Conservation (phyloP, 2,113 vertebrate genomes). For the Boleophthalmus pectinirostris region DNA sequence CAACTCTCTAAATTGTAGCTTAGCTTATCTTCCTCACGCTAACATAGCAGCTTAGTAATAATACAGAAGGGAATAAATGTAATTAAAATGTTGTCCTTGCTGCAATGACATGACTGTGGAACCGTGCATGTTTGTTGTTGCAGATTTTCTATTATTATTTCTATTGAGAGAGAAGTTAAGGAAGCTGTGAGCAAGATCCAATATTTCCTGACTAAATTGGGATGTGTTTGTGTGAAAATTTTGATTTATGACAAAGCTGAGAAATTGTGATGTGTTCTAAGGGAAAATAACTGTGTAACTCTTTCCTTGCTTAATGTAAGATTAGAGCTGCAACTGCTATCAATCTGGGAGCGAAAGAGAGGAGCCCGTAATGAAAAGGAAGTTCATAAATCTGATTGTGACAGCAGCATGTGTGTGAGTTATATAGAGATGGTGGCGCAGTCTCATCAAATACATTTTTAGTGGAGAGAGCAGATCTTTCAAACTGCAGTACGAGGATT, state of each 20-base stretch:
- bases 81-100: constrained; percentile 52
- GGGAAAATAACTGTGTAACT: constrained; percentile 39
- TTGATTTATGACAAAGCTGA: constrained; percentile 45
- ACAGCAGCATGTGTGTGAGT: constrained; percentile 31
- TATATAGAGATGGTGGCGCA: constrained; percentile 24
- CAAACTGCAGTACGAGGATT: neutral
- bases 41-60: constrained; percentile 15
- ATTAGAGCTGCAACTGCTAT: constrained; percentile 60
- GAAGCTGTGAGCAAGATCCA: constrained; percentile 30
- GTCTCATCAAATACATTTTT: constrained; percentile 39
- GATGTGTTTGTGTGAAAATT: constrained; percentile 52
- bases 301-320: constrained; percentile 55
- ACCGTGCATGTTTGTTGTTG: constrained; percentile 10
- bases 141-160: constrained; percentile 14
- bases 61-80: constrained; percentile 31
- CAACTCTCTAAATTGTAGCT: constrained; percentile 6
- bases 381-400: constrained; percentile 65
- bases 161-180: constrained; percentile 16
- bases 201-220: constrained; percentile 45
- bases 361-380: constrained; percentile 55
- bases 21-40: constrained; percentile 25
- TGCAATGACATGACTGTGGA: constrained; percentile 32
- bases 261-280: constrained; percentile 41
- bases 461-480: neutral
- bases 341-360: constrained; percentile 52